Percentiles rank a stretch among this genome's conserved stretches.
These are phyloP conservation scores for Chydorus sphaericus DNA, from an alignment of 2,888 invertebrate species.

Conservation along the genomic window DNA sequence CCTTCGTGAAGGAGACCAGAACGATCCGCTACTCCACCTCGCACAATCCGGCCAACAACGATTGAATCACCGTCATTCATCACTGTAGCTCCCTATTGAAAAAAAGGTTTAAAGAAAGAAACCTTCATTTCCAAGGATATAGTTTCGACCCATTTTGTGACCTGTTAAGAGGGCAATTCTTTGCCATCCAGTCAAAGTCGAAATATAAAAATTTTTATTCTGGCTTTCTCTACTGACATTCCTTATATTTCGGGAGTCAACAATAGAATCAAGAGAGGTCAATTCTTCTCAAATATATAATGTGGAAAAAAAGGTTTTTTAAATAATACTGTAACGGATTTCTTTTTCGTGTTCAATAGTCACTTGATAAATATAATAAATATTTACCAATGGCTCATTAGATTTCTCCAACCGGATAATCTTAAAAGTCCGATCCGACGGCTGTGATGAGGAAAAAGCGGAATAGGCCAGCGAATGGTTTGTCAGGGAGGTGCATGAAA, in stretches of 20 bases:
- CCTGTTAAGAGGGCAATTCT: not conserved
- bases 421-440: conserved; percentile 59
- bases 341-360: too few species aligned
- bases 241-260: too few species aligned
- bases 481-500: conserved; percentile 21
- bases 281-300: too few species aligned
- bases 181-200: too few species aligned
- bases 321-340: too few species aligned
- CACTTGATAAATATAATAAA: not conserved
- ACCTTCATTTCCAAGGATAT: too few species aligned
- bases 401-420: conserved; percentile 95
- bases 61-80: conserved; percentile 90
- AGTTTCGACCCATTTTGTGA: too few species aligned
- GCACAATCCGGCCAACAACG: conserved; percentile 85
- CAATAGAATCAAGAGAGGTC: too few species aligned
- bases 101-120: not conserved
- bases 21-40: conserved; percentile 92
- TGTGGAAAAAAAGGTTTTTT: too few species aligned
- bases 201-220: too few species aligned
- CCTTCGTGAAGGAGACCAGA: conserved; percentile 89
- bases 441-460: conserved; percentile 19
- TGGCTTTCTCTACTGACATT: too few species aligned
- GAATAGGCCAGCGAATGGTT: conserved; percentile 13
- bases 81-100: conserved; percentile 42
- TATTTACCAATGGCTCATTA: conserved; percentile 59